These are phyloP conservation scores for Chaitophorus viminalis DNA, from an alignment of 2,888 invertebrate species.

Conservation along the genomic window DNA sequence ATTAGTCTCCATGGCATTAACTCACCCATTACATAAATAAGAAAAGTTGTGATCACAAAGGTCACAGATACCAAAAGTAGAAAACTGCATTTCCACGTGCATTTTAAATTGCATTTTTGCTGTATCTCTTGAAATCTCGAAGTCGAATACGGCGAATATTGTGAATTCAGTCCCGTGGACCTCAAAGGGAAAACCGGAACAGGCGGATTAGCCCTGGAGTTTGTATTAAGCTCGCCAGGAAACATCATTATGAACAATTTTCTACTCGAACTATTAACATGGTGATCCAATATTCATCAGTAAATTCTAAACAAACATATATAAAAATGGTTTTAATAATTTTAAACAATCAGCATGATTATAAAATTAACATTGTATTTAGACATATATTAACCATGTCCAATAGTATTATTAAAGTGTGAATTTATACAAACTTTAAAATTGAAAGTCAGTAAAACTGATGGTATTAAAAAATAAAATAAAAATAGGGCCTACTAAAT, in stretches of 20 bases:
- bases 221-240: constrained; percentile 41
- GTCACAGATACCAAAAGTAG: constrained; percentile 28
- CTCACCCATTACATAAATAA: constrained; percentile 45
- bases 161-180: constrained; percentile 74
- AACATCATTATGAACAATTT: constrained; percentile 48
- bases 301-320: constrained; percentile 7
- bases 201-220: constrained; percentile 72
- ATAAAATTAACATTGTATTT: not conserved
- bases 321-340: not conserved
- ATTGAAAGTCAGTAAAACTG: too few relatives aligned
- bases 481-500: too few relatives aligned
- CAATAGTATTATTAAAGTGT: not conserved
- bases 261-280: constrained; percentile 12
- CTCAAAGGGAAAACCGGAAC: constrained; percentile 89
- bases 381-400: not conserved
- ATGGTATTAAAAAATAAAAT: too few relatives aligned
- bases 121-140: constrained; percentile 72
- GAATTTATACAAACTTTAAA: too few relatives aligned
- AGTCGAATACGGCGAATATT: constrained; percentile 69
- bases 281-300: not conserved
- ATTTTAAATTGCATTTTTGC: constrained; percentile 56
- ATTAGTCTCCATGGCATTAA: not conserved
- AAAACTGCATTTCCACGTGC: constrained; percentile 56
- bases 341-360: too few relatives aligned
- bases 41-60: not conserved